Percentiles rank a stretch among this genome's conserved stretches.
These are phyloP conservation scores for Catagonus wagneri DNA, from an alignment of 2,113 vertebrate species.

Conservation along the genomic window DNA sequence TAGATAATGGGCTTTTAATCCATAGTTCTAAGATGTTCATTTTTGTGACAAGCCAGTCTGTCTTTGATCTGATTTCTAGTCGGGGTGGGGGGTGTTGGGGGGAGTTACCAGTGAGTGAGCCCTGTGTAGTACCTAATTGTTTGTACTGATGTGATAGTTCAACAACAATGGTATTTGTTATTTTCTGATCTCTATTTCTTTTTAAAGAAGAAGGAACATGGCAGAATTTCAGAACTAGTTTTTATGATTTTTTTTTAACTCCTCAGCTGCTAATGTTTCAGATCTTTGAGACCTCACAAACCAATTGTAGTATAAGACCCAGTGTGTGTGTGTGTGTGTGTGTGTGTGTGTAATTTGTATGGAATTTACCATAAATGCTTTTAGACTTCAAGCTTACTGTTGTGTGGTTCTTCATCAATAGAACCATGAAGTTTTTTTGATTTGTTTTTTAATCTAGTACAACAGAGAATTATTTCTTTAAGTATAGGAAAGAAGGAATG, in stretches of 20 bases:
- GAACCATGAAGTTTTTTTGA: not conserved
- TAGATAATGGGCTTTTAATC: conserved; percentile 55
- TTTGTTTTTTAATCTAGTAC: not conserved
- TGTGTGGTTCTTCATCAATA: not conserved
- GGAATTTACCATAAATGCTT: conserved; percentile 22
- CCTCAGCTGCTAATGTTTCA: conserved; percentile 6
- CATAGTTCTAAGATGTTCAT: conserved; percentile 56
- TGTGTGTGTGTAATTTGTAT: not conserved
- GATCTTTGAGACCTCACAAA: conserved; percentile 26
- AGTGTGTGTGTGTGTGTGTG: not conserved
- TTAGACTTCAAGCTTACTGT: not conserved
- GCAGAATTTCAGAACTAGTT: conserved; percentile 26
- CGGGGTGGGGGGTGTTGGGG: not conserved
- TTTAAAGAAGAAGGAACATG: conserved; percentile 19
- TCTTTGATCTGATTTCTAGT: conserved; percentile 68
- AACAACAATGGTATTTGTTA: not conserved
- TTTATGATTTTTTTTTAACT: conserved; percentile 51
- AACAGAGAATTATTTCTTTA: not conserved
- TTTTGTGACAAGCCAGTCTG: conserved; percentile 53
- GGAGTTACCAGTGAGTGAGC: not conserved
- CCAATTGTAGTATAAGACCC: not conserved
- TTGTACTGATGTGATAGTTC: conserved; percentile 14
- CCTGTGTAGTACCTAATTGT: not conserved
- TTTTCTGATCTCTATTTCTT: conserved; percentile 45
- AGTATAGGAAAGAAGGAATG: conserved; percentile 48